Evolutionary conservation across 2,888 invertebrate genomes (phyloP).

Genomic region (Megaustenia siamemsis): DNA sequence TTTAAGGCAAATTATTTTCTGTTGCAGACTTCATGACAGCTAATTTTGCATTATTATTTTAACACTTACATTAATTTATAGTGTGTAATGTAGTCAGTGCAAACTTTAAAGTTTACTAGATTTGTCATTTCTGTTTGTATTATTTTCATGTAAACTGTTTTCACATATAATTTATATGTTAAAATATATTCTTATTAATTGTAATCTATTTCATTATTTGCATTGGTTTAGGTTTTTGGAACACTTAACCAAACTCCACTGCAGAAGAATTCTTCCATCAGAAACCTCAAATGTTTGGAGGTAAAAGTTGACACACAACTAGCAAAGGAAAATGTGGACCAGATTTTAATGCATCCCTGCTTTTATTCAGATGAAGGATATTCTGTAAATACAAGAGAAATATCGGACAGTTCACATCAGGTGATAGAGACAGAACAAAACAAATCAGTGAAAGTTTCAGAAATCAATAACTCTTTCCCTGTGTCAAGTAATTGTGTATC

Average conservation of each 20-base stretch:
- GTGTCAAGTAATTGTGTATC: neutral
- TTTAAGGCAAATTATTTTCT: too few relatives aligned
- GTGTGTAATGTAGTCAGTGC: too few relatives aligned
- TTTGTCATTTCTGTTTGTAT: too few relatives aligned
- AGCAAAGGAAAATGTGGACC: neutral
- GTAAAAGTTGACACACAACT: neutral
- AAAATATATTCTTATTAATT: too few relatives aligned
- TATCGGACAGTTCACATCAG: neutral
- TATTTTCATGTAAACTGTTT: too few relatives aligned
- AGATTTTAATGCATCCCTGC: conserved; percentile 28
- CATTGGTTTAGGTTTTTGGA: neutral
- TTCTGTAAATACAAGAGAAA: too few relatives aligned
- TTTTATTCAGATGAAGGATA: neutral
- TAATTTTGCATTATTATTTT: too few relatives aligned
- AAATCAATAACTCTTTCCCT: neutral
- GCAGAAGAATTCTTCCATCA: neutral
- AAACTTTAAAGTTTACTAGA: too few relatives aligned
- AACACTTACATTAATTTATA: too few relatives aligned
- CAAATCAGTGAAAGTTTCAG: neutral
- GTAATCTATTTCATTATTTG: too few relatives aligned
- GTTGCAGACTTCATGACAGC: too few relatives aligned
- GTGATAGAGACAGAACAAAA: neutral
- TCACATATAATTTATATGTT: too few relatives aligned
- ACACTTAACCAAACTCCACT: neutral
- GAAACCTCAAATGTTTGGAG: conserved; percentile 17